A percentile compares a stretch with the other conserved stretches of the same genome.
These are phyloP conservation scores for Leuctra nigra DNA, from an alignment of 2,888 invertebrate genomes.

Conservation along the genomic window DNA sequence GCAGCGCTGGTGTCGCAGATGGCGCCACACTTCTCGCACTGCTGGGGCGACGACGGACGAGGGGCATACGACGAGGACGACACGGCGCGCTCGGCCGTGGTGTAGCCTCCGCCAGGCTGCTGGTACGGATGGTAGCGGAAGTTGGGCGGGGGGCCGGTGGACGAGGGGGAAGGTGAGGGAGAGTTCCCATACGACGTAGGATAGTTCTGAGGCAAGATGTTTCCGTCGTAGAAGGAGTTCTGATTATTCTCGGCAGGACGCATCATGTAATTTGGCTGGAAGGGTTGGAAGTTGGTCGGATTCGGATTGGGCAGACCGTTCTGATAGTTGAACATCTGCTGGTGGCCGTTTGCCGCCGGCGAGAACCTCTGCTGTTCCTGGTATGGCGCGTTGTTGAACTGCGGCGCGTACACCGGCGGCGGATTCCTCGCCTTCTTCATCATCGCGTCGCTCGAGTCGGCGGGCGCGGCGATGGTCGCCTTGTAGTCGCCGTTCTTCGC, in stretches of 20 bases:
- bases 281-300: constrained; percentile 22
- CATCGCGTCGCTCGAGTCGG: constrained; percentile 67
- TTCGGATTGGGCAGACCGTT: constrained; percentile 28
- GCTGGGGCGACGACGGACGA: constrained; percentile 59
- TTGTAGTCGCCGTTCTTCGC: constrained; percentile 41
- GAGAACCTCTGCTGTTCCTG: constrained; percentile 17
- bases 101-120: constrained; percentile 34
- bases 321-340: constrained; percentile 10
- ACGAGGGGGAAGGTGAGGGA: constrained; percentile 35
- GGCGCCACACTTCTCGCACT: constrained; percentile 79
- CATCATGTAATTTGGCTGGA: constrained; percentile 34
- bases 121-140: constrained; percentile 36
- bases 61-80: constrained; percentile 37
- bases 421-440: constrained; percentile 45
- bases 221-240: constrained; percentile 4
- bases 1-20: constrained; percentile 69
- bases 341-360: constrained; percentile 18
- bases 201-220: constrained; percentile 1
- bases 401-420: constrained; percentile 48
- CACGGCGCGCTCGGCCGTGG: background rate
- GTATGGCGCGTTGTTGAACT: constrained; percentile 4
- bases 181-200: background rate
- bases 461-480: constrained; percentile 58
- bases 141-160: constrained; percentile 37
- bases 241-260: constrained; percentile 28